These are phyloP conservation scores for Neotoxoptera formosana DNA, from an alignment of 1,140 invertebrate species.

Conservation along the genomic window DNA sequence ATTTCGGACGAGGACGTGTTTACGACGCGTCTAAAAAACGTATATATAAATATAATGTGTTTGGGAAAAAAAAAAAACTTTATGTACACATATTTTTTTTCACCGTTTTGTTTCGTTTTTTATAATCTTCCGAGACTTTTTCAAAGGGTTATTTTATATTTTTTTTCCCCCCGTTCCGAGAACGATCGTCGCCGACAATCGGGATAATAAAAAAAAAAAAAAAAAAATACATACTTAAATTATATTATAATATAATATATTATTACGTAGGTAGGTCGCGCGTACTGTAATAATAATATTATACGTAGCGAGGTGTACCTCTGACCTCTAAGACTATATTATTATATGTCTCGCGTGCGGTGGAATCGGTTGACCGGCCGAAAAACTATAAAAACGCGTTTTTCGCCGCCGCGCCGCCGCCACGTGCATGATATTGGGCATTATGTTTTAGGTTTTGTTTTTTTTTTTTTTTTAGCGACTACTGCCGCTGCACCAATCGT, in stretches of 20 bases:
- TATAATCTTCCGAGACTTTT: constrained; percentile 45
- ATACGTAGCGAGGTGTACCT: background rate
- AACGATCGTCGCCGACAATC: constrained; percentile 39
- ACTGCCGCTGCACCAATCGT: background rate
- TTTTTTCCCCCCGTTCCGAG: constrained; percentile 2
- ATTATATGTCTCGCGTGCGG: background rate
- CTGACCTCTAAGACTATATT: background rate
- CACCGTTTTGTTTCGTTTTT: constrained; percentile 1
- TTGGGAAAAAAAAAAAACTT: constrained; percentile 28
- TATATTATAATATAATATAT: background rate
- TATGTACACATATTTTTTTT: constrained; percentile 22
- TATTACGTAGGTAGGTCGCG: background rate
- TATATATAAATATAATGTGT: background rate
- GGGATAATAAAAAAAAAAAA: constrained; percentile 23
- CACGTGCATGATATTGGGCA: background rate
- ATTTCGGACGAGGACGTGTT: constrained; percentile 57
- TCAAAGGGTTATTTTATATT: constrained; percentile 39
- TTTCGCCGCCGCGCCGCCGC: constrained; percentile 9
- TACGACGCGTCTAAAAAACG: constrained; percentile 54
- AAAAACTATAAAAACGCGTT: background rate
- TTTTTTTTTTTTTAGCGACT: background rate
- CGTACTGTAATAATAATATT: background rate
- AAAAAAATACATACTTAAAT: background rate
- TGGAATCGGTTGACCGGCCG: constrained; percentile 19
- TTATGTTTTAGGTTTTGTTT: no score